Evolutionary conservation across 1,140 invertebrate species (phyloP).

Genomic region (Diplogasteroides magnus): DNA sequence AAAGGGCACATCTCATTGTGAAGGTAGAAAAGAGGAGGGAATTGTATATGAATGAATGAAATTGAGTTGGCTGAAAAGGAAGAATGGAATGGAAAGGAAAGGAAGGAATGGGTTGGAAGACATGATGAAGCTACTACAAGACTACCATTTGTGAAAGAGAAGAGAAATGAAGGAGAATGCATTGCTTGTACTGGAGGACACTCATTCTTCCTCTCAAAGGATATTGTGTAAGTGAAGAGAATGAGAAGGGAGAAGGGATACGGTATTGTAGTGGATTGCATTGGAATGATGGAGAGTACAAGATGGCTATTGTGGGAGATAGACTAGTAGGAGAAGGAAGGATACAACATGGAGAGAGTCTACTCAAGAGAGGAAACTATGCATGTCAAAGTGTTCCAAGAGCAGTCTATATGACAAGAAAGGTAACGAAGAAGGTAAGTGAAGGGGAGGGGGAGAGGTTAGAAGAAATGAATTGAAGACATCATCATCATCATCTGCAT

Average conservation of each 20-base stretch:
- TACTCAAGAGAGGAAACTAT: neutral
- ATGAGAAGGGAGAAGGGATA: neutral
- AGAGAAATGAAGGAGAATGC: slow-evolving; percentile 64
- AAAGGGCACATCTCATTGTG: neutral
- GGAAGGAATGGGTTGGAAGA: slow-evolving; percentile 69
- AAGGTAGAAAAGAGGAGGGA: neutral
- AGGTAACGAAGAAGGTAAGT: neutral
- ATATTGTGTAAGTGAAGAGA: slow-evolving; percentile 34
- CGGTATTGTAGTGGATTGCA: neutral
- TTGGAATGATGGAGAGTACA: neutral
- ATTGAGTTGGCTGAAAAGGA: slow-evolving; percentile 5
- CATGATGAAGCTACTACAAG: slow-evolving; percentile 82
- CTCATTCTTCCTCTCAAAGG: slow-evolving; percentile 71
- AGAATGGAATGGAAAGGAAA: slow-evolving; percentile 56
- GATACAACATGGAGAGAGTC: neutral
- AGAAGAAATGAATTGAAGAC: neutral
- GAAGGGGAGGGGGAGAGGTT: neutral
- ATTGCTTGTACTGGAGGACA: slow-evolving; percentile 92
- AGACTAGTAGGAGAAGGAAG: neutral
- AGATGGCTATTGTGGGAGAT: neutral
- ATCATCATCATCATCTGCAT: neutral
- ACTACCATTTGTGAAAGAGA: slow-evolving; percentile 88
- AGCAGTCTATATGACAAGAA: neutral
- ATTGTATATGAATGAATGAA: slow-evolving; percentile 27
- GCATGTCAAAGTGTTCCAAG: neutral